Percentiles rank a stretch among this genome's conserved stretches.
These are phyloP conservation scores for Tonatia bakeri DNA, from an alignment of 2,113 vertebrate species.

Conservation along the genomic window DNA sequence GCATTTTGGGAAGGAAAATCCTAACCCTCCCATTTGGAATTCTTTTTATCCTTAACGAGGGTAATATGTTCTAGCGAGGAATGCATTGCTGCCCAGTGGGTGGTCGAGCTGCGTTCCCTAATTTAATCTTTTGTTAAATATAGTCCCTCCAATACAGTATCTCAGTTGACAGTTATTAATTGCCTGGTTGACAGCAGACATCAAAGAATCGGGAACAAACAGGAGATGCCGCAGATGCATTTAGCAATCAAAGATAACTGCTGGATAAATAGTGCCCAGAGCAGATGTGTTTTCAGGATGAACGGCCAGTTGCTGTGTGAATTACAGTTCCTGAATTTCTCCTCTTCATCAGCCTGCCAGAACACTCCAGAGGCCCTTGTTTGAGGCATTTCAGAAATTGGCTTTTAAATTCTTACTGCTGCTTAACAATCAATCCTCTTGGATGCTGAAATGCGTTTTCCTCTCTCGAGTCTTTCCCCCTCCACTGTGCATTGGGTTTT, in stretches of 20 bases:
- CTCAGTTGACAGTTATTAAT: constrained; percentile 65
- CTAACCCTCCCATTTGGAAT: background rate
- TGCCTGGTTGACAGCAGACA: constrained; percentile 26
- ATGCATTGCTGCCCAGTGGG: background rate
- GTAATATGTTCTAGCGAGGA: constrained; percentile 18
- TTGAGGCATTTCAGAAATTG: background rate
- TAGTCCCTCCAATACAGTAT: constrained; percentile 44
- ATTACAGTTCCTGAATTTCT: background rate
- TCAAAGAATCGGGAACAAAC: constrained; percentile 29
- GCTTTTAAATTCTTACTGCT: constrained; percentile 42
- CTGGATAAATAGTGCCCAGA: constrained; percentile 33
- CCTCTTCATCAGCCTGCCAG: constrained; percentile 8
- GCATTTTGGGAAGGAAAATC: background rate
- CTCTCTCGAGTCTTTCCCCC: background rate
- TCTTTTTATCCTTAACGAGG: background rate
- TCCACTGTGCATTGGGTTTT: background rate
- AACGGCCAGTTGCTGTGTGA: constrained; percentile 42
- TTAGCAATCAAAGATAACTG: constrained; percentile 53
- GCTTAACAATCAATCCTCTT: background rate
- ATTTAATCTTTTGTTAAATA: constrained; percentile 55
- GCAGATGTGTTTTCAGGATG: constrained; percentile 49
- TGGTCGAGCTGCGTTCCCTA: background rate
- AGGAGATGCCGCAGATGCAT: background rate
- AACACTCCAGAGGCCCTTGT: background rate
- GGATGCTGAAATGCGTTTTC: background rate